Conservation (phyloP, 1,140 invertebrate genomes). For the Macrobrachium rosenbergii region DNA sequence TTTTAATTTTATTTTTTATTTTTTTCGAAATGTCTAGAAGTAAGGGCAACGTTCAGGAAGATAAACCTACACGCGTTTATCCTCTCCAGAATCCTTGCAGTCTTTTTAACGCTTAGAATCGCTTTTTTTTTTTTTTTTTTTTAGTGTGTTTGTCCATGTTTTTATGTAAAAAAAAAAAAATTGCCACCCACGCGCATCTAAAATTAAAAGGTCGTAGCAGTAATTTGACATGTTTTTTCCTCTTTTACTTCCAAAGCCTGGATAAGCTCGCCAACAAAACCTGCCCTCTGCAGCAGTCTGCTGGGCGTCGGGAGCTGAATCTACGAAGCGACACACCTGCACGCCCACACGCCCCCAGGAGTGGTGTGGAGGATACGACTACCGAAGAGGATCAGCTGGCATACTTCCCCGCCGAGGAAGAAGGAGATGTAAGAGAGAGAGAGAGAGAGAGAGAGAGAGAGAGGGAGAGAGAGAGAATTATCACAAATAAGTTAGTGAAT, state of each 20-base stretch:
- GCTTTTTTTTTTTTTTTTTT: too few relatives aligned
- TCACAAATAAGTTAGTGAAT: too few relatives aligned
- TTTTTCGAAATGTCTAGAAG: too few relatives aligned
- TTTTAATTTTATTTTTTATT: too few relatives aligned
- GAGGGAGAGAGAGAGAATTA: neutral
- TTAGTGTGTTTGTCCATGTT: too few relatives aligned
- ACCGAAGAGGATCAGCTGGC: conserved; percentile 39
- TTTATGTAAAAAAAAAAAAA: neutral
- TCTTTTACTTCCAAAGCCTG: neutral
- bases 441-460: conserved; percentile 20
- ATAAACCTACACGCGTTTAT: too few relatives aligned
- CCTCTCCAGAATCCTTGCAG: too few relatives aligned
- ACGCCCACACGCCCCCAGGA: conserved; percentile 24
- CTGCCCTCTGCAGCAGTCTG: neutral
- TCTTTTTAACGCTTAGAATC: too few relatives aligned
- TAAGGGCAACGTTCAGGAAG: too few relatives aligned
- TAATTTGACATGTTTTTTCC: neutral
- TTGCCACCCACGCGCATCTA: neutral
- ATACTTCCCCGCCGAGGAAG: conserved; percentile 41
- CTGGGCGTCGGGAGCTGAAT: neutral
- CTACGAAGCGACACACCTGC: neutral
- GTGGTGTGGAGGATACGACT: conserved; percentile 11
- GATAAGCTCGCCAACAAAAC: conserved; percentile 46
- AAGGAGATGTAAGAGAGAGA: conserved; percentile 18
- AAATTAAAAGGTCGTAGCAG: neutral